A percentile compares a stretch with the other conserved stretches of the same genome.
Conservation (phyloP, 2,113 vertebrate species). For the Lasiurus cinereus region DNA sequence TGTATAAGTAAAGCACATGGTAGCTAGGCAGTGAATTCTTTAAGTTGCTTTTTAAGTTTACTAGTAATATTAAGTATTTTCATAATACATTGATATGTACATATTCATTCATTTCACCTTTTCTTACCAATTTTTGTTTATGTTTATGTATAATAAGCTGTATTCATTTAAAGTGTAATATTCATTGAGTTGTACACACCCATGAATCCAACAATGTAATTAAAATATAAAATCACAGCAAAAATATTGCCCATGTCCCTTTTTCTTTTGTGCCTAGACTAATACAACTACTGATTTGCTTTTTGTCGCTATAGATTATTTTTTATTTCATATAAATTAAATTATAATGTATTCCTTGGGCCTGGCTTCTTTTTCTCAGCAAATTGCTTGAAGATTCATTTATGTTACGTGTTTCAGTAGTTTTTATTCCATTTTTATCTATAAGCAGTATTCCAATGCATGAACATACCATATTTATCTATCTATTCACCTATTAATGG, state of each 20-base stretch:
- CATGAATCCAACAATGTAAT: neutral
- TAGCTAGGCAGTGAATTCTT: neutral
- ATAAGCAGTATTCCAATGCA: neutral
- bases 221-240: neutral
- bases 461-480: neutral
- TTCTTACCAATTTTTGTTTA: neutral
- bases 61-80: neutral
- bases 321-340: constrained; percentile 8
- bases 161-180: neutral
- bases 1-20: neutral
- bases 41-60: neutral
- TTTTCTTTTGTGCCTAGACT: neutral
- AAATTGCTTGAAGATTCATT: neutral
- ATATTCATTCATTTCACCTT: neutral
- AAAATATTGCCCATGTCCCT: neutral
- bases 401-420: neutral
- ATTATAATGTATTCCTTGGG: neutral
- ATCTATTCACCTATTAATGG: neutral
- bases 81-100: neutral
- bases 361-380: neutral
- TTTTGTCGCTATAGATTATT: neutral
- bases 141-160: neutral
- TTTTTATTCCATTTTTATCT: neutral
- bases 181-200: neutral
- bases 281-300: neutral